Conservation (phyloP, 2,888 invertebrate genomes). For the Teleogryllus oceanicus region DNA sequence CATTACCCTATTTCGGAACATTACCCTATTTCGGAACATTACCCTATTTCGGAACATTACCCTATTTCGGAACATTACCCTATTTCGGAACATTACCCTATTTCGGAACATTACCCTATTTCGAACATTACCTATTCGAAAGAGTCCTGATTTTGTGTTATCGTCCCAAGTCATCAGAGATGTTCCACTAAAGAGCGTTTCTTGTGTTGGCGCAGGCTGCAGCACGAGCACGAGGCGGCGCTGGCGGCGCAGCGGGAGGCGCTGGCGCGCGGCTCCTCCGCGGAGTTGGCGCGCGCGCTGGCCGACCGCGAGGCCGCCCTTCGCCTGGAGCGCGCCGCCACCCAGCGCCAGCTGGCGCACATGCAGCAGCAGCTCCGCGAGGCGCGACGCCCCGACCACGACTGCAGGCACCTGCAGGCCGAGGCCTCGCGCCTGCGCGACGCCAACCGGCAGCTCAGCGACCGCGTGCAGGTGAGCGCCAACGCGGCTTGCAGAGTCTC, state of each 20-base stretch:
- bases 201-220: background rate
- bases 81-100: too few relatives aligned
- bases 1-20: too few relatives aligned
- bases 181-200: too few relatives aligned
- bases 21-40: too few relatives aligned
- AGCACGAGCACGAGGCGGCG: background rate
- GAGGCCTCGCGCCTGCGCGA: background rate
- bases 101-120: too few relatives aligned
- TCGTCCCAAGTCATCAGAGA: too few relatives aligned
- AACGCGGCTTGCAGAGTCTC: too few relatives aligned
- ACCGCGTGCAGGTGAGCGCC: background rate
- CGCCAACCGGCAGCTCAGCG: constrained; percentile 4
- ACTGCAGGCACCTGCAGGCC: background rate
- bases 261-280: background rate
- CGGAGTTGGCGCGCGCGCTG: background rate
- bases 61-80: too few relatives aligned
- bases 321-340: constrained; percentile 8
- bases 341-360: background rate
- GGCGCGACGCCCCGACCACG: constrained; percentile 7
- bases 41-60: too few relatives aligned
- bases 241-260: background rate
- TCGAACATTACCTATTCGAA: too few relatives aligned
- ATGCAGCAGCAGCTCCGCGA: constrained; percentile 2
- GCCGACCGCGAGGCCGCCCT: background rate
- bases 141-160: too few relatives aligned